Base-by-base conservation (phyloP, 2,113 vertebrate species). In the Alligator sinensis region DNA sequence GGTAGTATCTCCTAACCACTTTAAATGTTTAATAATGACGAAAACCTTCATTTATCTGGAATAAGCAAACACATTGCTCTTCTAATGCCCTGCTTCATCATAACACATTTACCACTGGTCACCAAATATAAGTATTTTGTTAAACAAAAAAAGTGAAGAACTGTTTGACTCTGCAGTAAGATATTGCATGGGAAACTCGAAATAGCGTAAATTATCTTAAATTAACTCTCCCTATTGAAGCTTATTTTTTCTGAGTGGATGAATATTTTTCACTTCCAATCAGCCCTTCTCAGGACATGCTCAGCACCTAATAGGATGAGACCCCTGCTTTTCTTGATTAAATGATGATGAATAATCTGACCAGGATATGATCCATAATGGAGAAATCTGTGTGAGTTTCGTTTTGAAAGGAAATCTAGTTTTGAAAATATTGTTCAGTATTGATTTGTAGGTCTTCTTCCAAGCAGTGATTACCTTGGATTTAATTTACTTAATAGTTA, bases 1-100 rank as follows among this genome's bases (percentile, higher is more conserved):
- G 96, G 96, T 92, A 95, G 88, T 77, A 91, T 77, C 86, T 97
- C 95, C 92, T 90, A 89, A 80, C 82, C 89, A 94, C 96, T 97
- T 95, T 70, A 47, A 82, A 88, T 94, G 86, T 93, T 97, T 96
- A 97, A 97, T 97, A 97, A 97, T 96, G 85, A 98, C 97, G 64
- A 97, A 97, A 95, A 79, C 62, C 60, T 96, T 95, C 62, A 24
- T 8, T 97, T 95, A 93, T 96, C 94, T 94, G 72, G 18, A 87
- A 68, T 79, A 68, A 94, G 76, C 84, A 88, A 82, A 79, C 4
- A 63, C 25, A 12, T 30, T 77, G 77, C 75, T 89, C 77, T 30
- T 9, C 75, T 72, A 90, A 84, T 25, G 82, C 86, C 66, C 16
- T 6, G 1, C 58, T 83, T 82, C 84, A 91, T 88, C 3, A 18